Conservation (phyloP, 2,888 invertebrate genomes). For the Ornithoptera priamus region DNA sequence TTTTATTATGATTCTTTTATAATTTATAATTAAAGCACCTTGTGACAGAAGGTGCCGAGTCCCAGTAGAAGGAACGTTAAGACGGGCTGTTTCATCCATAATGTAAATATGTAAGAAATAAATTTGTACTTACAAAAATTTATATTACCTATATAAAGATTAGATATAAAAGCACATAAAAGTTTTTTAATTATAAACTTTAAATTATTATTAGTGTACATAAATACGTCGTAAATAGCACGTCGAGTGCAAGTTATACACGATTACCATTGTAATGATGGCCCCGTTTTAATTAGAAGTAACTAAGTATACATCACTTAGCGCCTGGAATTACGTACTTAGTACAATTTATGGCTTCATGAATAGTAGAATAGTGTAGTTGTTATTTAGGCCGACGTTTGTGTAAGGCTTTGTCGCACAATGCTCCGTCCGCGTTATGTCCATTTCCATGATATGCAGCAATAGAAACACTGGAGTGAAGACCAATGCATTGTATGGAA, state of each 20-base stretch:
- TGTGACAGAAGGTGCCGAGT: too few relatives aligned
- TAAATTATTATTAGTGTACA: too few relatives aligned
- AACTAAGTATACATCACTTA: background rate
- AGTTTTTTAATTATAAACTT: too few relatives aligned
- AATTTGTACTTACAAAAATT: too few relatives aligned
- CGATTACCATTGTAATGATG: background rate
- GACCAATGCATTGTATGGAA: background rate
- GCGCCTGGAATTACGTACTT: background rate
- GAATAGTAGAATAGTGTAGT: constrained; percentile 2
- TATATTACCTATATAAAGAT: too few relatives aligned
- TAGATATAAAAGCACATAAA: too few relatives aligned
- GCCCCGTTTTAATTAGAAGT: background rate
- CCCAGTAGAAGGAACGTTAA: too few relatives aligned
- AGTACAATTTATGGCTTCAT: constrained; percentile 6
- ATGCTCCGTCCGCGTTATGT: background rate
- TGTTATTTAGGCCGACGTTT: background rate
- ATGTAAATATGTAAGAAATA: too few relatives aligned
- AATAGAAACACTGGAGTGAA: background rate
- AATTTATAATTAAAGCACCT: too few relatives aligned
- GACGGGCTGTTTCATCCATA: too few relatives aligned
- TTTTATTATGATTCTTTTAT: too few relatives aligned
- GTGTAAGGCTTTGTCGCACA: background rate
- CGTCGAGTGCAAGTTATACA: background rate
- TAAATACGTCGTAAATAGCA: background rate
- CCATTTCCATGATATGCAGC: background rate